phyloP scores from a whole-genome alignment of 2,113 vertebrate species.

The Rhea pennata region DNA sequence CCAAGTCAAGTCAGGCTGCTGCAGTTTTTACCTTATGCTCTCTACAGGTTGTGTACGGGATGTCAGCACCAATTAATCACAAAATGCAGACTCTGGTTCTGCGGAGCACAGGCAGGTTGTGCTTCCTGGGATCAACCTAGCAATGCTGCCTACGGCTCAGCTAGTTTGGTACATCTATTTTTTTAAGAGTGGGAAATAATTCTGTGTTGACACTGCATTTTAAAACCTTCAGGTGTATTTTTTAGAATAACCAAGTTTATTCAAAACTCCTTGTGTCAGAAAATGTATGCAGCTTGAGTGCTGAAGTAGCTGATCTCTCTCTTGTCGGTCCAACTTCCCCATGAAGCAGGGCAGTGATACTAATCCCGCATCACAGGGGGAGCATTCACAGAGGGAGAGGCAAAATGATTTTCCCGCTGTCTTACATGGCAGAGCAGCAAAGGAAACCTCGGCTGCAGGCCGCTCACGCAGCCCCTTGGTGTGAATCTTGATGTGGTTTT shows the following conservation, averaged over 20 bases:
- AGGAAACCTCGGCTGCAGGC: too few species aligned
- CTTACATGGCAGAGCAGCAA: too few species aligned
- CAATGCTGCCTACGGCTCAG: not conserved
- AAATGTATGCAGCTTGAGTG: accelerated
- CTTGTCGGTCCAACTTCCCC: too few species aligned
- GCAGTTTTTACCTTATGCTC: not conserved
- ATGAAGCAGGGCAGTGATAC: not conserved
- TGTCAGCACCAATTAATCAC: not conserved
- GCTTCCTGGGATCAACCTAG: accelerated
- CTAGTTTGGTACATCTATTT: not conserved
- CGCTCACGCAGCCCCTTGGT: too few species aligned
- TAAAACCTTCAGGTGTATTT: accelerated
- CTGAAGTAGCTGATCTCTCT: not conserved
- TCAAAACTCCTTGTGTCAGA: accelerated
- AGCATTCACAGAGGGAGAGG: not conserved
- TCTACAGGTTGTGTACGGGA: not conserved
- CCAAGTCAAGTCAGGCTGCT: not conserved
- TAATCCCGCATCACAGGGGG: not conserved
- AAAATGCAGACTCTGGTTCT: accelerated
- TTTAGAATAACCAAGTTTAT: not conserved
- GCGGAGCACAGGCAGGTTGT: accelerated
- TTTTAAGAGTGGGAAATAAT: accelerated
- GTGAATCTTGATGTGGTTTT: too few species aligned
- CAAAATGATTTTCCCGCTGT: too few species aligned
- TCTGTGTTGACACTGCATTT: not conserved